Conservation (phyloP, 1,140 invertebrate species). For the Drosophila auraria region DNA sequence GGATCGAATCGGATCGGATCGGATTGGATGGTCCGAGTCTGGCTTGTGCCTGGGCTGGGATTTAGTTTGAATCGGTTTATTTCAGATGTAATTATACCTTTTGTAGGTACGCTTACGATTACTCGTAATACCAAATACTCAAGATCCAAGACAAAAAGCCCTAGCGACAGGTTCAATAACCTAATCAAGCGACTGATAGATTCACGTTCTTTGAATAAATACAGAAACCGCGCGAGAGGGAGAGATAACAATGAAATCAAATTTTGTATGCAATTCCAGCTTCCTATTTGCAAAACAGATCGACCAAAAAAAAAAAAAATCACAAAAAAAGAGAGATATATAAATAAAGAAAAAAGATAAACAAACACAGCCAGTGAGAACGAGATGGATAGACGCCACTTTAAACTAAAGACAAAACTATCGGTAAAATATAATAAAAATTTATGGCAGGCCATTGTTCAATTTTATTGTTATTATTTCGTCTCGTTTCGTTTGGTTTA, state of each 20-base stretch:
- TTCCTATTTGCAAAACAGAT: conserved; percentile 54
- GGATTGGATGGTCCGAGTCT: conserved; percentile 4
- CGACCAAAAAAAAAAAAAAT: conserved; percentile 1
- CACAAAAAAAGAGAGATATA: background rate
- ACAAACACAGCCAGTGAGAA: background rate
- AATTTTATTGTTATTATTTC: conserved; percentile 77
- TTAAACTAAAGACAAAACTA: conserved; percentile 56
- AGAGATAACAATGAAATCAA: conserved; percentile 50
- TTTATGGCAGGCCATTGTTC: conserved; percentile 69
- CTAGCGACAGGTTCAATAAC: conserved; percentile 43
- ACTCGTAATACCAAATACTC: too few species aligned
- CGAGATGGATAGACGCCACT: conserved; percentile 50
- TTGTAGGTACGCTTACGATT: background rate
- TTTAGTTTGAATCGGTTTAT: conserved; percentile 14
- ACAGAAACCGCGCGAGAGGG: conserved; percentile 18
- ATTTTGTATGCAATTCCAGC: conserved; percentile 55
- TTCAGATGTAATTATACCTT: conserved; percentile 20
- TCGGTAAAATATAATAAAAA: conserved; percentile 80
- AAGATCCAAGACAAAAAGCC: background rate
- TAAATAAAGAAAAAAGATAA: conserved; percentile 6
- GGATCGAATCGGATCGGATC: conserved; percentile 12
- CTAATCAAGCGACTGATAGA: conserved; percentile 42
- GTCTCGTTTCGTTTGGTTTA: conserved; percentile 13
- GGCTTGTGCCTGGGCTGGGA: conserved; percentile 1
- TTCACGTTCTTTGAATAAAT: conserved; percentile 31